Base-by-base conservation (phyloP, 1,140 invertebrate species). In the Scaptomyza montana region DNA sequence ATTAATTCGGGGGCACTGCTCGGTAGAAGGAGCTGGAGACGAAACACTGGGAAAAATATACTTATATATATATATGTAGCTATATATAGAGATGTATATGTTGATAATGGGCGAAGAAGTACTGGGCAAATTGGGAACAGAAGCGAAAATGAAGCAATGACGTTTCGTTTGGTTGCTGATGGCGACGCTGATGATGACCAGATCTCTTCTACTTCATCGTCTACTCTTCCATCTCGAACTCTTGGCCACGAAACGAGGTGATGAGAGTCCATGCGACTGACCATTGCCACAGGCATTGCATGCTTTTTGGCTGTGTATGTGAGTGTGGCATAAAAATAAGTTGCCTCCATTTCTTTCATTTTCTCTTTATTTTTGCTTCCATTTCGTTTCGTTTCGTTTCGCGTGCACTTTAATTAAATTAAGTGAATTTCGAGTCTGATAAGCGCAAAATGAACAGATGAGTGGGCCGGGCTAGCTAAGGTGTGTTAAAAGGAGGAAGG, bases 1-100 rank as follows among this genome's bases (percentile, higher is more conserved):
- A 90, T 90, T 90, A 90, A 90, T 90, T 90, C 86, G 86, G 86
- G 82, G 84, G 84, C 75, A 64, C 78, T 51, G 61, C n/a, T 53
- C 49, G 60, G 41, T 54, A 16, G 65, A 41, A 16, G 19, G 57
- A 46, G 21, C 21, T 25, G 41, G 50, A 21, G 33, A 54, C 30
- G 13, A 55, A 16, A 25, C 43, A 9, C 43, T 19, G 30, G 16
- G 16, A 39, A 55, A 21, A 21, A 25, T 25, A 25, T 16, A 16
- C 28, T 12, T 10, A 45, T 33, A 33, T 33, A 7, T 33, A 33
- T 33, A 33, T 36, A 36, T 3, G 2, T 6, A 36, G 33, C 1
- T 2, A 36, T 6, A 36, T 6, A 33, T 5, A 33, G 30, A 33
- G 30, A 25, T 28, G 21, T 25, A 25, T 25, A 25, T 25, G 21